Evolutionary conservation across 2,888 invertebrate genomes (phyloP).

Genomic region (Drosophila basisetae): DNA sequence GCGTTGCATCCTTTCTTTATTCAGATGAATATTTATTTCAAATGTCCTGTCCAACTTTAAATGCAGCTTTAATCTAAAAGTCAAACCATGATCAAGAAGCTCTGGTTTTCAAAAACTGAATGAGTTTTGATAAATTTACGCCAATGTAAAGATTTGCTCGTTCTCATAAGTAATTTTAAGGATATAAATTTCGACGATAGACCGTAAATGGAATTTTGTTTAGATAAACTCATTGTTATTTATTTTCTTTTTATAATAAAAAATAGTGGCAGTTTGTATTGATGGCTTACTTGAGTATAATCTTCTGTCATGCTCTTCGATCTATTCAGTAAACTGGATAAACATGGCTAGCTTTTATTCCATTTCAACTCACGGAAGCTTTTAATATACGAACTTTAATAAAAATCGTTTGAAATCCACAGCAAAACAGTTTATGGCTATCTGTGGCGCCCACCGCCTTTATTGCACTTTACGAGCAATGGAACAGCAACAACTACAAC

Average conservation of each 20-base stretch:
- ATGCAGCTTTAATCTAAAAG: background rate
- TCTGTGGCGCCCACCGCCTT: background rate
- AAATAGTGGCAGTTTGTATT: background rate
- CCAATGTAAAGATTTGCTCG: too few species aligned
- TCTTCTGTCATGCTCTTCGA: background rate
- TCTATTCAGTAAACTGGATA: background rate
- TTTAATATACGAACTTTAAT: conserved; percentile 26
- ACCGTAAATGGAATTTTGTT: background rate
- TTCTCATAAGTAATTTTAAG: too few species aligned
- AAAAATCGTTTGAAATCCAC: conserved; percentile 22
- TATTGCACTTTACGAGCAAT: conserved; percentile 32
- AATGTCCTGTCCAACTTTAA: too few species aligned
- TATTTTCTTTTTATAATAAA: background rate
- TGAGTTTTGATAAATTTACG: too few species aligned
- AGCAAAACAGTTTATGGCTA: conserved; percentile 20
- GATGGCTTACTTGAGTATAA: background rate
- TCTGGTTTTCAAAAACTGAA: background rate
- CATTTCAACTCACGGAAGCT: background rate
- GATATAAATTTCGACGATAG: background rate
- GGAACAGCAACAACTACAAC: conserved; percentile 32
- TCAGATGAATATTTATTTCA: background rate
- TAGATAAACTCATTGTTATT: background rate
- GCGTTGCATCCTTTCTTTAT: background rate
- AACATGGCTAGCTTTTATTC: background rate
- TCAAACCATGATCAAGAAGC: background rate